Evolutionary conservation across 2,113 vertebrate genomes (phyloP).

Genomic region (Typhlomys cinereus): DNA sequence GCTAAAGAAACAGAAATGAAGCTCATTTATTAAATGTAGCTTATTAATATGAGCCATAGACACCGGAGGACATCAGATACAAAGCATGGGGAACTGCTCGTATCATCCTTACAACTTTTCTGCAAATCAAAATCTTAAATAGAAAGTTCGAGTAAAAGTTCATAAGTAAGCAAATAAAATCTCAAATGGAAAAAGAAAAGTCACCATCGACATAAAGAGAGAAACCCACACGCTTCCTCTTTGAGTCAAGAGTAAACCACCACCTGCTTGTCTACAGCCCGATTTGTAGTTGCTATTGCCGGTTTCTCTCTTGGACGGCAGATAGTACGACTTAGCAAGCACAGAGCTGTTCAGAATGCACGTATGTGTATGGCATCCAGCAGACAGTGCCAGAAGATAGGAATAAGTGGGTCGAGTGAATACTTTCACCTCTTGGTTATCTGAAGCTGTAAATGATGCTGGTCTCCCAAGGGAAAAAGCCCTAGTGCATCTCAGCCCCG

Average conservation of each 20-base stretch:
- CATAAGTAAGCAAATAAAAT: neutral
- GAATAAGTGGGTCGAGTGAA: slow-evolving; percentile 7
- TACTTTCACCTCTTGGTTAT: neutral
- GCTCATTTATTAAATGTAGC: neutral
- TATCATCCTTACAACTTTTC: neutral
- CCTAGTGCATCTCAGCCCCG: neutral
- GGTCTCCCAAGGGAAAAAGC: neutral
- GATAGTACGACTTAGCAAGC: neutral
- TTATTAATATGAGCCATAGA: neutral
- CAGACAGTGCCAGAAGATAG: neutral
- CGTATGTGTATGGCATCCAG: neutral
- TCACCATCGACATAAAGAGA: neutral
- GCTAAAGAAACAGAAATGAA: neutral
- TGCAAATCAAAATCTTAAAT: neutral
- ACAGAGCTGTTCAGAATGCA: slow-evolving; percentile 10
- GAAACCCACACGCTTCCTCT: neutral
- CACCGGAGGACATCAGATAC: neutral
- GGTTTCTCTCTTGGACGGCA: neutral
- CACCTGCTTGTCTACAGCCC: neutral
- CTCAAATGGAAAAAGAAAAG: neutral
- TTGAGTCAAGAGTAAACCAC: neutral
- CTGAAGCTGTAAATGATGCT: neutral
- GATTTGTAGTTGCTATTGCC: neutral
- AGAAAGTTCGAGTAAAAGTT: neutral
- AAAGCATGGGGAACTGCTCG: neutral